phyloP scores from a whole-genome alignment of 2,888 invertebrate genomes.

The Drosophila mercatorum region DNA sequence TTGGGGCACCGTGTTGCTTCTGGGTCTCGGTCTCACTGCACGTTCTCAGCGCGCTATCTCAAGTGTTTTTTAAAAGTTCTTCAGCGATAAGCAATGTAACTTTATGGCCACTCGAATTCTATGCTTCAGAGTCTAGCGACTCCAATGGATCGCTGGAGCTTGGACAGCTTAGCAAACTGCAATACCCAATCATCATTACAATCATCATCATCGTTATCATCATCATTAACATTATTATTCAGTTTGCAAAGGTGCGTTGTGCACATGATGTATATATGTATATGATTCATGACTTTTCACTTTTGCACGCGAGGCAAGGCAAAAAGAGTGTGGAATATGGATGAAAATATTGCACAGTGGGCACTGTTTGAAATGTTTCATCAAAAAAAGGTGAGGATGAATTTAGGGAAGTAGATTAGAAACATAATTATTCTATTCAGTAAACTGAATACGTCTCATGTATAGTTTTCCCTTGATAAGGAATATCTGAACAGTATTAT shows the following conservation, averaged over 20 bases:
- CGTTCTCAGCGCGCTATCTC: constrained; percentile 72
- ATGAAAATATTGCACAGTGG: constrained; percentile 37
- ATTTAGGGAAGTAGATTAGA: background rate
- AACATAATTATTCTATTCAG: background rate
- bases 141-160: constrained; percentile 18
- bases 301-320: constrained; percentile 57
- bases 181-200: constrained; percentile 21
- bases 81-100: constrained; percentile 77
- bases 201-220: constrained; percentile 30
- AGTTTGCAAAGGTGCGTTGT: constrained; percentile 62
- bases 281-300: constrained; percentile 80
- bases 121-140: constrained; percentile 39
- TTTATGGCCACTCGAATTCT: constrained; percentile 72
- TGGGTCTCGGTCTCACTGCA: constrained; percentile 42
- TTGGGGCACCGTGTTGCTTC: constrained; percentile 8
- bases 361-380: background rate
- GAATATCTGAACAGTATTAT: too few relatives aligned
- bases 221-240: constrained; percentile 48
- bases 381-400: background rate
- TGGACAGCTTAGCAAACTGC: constrained; percentile 30
- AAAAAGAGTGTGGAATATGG: constrained; percentile 31
- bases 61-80: constrained; percentile 79
- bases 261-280: constrained; percentile 62
- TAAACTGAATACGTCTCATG: too few relatives aligned
- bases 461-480: too few relatives aligned